A percentile compares a stretch with the other conserved stretches of the same genome.
phyloP scores from a whole-genome alignment of 2,888 invertebrate genomes.

The Glyphotaelius pellucidus region DNA sequence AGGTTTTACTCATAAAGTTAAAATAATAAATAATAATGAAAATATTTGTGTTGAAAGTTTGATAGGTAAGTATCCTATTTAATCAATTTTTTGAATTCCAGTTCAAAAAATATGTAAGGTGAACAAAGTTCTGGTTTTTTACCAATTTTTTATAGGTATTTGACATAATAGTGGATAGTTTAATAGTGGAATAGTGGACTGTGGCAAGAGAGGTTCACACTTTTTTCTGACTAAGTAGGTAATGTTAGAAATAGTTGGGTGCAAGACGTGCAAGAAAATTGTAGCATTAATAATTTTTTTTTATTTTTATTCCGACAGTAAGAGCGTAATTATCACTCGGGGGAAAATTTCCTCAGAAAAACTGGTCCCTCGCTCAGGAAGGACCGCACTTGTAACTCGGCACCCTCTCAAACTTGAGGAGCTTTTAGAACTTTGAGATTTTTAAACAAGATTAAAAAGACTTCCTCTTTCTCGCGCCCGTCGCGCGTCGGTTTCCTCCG shows the following conservation, averaged over 20 bases:
- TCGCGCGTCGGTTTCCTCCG: constrained; percentile 25
- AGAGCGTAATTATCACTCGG: neutral
- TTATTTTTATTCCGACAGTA: neutral
- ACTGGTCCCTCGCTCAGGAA: neutral
- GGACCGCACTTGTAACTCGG: constrained; percentile 22
- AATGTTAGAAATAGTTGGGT: neutral
- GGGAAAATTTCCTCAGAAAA: neutral
- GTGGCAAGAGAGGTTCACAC: too few relatives aligned
- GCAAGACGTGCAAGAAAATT: neutral
- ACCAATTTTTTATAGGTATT: too few relatives aligned
- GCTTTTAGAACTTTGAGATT: constrained; percentile 60
- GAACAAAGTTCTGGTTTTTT: too few relatives aligned
- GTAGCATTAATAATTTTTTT: neutral
- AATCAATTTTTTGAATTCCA: neutral
- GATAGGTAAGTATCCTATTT: neutral
- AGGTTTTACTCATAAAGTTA: too few relatives aligned
- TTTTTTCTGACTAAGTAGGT: neutral
- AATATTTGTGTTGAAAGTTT: neutral
- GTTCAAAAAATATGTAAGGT: too few relatives aligned
- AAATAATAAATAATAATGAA: too few relatives aligned
- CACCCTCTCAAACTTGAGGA: constrained; percentile 54
- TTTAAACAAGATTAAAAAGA: constrained; percentile 64
- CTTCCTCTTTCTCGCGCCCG: constrained; percentile 45
- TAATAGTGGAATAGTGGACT: neutral
- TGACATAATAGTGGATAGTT: neutral